phyloP scores from a whole-genome alignment of 2,113 vertebrate species.

The Dromas ardeola region DNA sequence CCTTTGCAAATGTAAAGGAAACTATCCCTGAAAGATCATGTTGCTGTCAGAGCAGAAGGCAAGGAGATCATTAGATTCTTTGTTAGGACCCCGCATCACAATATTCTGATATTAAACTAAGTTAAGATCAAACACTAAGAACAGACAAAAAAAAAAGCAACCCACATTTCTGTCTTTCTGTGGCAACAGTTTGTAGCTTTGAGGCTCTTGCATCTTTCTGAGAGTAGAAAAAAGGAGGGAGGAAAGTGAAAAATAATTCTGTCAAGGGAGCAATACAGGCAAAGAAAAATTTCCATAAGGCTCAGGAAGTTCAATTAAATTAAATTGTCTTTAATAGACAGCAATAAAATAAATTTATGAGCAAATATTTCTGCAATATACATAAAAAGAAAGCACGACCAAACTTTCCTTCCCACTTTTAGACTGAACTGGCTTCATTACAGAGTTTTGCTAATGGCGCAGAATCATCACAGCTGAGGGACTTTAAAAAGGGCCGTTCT shows the following conservation, averaged over 20 bases:
- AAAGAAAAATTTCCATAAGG: slow-evolving; percentile 7
- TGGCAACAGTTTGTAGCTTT: background rate
- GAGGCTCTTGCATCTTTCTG: background rate
- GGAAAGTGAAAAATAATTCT: background rate
- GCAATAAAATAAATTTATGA: background rate
- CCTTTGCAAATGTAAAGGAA: background rate
- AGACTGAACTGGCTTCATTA: background rate
- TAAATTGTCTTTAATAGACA: background rate
- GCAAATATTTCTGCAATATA: background rate
- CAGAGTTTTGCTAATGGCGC: background rate
- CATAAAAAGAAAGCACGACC: background rate
- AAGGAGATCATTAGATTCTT: background rate
- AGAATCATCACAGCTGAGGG: background rate
- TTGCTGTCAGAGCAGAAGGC: background rate
- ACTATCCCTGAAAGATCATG: background rate
- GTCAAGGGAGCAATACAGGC: background rate
- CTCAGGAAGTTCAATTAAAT: background rate
- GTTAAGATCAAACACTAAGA: background rate
- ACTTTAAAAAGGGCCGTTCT: background rate
- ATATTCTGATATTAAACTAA: background rate
- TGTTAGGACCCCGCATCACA: background rate
- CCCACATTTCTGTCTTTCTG: background rate
- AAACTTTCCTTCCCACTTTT: background rate
- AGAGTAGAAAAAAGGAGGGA: background rate
- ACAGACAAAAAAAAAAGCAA: background rate